Base-by-base conservation (phyloP, 2,797 vertebrate species). In the Gallinago solitaria region DNA sequence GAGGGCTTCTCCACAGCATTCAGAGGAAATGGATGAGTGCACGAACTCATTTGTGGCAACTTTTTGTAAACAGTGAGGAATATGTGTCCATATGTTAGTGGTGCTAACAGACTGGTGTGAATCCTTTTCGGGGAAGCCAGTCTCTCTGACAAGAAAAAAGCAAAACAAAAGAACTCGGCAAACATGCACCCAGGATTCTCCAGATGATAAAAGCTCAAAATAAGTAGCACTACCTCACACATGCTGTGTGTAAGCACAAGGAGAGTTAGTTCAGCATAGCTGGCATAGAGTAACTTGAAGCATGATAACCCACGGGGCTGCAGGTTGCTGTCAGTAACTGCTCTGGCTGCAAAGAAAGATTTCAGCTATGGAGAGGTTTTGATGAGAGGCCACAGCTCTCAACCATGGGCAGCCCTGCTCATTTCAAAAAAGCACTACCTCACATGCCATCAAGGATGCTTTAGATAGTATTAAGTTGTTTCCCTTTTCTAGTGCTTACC, bases 121-220 rank as follows among this genome's bases (percentile, higher is more conserved):
- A 95, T 81, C 57, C 53, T 68, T 14, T 68, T 80, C 69, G 78
- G 12, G 0, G 60, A 61, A 80, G 35, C 60, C 50, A 68, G 25
- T 35, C n/a, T 75, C 78, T 50, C 79, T 57, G 33, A 57, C 83
- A 86, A 78, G 68, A 41, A 47, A 51, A 51, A 86, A 76, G 37
- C 28, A 81, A 94, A 95, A 5, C 37, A 86, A 81, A 81, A 41
- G 33, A 88, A 61, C 53, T 64, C 76, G 10, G 35, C 20, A 86
- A 86, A 71, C 1, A 0, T 3, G 17, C 53, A 65, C 43, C 33
- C 47, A 81, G 69, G 79, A 61, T 47, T 69, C 50, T 86, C 61
- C 54, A 83, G 69, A 50, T 64, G 69, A 93, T 30, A 74, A 64
- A 57, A 83, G 18, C 48, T 53, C 48, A 57, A 33, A 83, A 16